Conservation (phyloP, 2,888 invertebrate genomes). For the Heliconius sara region DNA sequence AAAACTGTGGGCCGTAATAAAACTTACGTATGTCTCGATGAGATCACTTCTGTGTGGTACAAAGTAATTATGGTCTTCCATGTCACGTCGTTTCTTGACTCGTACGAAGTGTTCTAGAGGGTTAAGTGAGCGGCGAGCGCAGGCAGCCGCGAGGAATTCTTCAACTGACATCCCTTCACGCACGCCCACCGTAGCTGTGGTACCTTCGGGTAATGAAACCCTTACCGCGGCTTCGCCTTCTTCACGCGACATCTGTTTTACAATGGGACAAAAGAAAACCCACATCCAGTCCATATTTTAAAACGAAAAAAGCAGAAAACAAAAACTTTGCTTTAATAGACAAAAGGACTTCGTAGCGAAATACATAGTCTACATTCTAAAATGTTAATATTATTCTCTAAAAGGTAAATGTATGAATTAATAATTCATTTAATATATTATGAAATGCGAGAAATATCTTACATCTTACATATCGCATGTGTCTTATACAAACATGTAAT, state of each 20-base stretch:
- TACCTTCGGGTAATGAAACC: slow-evolving; percentile 94
- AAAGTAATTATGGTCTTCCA: slow-evolving; percentile 98
- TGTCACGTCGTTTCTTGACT: slow-evolving; percentile 96
- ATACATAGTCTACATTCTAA: slow-evolving; percentile 2
- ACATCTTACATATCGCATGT: not conserved
- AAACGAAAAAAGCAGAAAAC: slow-evolving; percentile 32
- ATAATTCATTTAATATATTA: not conserved
- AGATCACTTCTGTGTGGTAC: slow-evolving; percentile 97
- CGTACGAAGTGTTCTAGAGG: slow-evolving; percentile 98
- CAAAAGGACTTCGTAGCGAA: slow-evolving; percentile 37
- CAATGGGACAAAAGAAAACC: slow-evolving; percentile 40
- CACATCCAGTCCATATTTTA: slow-evolving; percentile 37
- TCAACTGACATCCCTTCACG: slow-evolving; percentile 97
- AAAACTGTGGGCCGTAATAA: not conserved
- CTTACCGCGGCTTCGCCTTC: slow-evolving; percentile 94
- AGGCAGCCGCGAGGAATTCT: slow-evolving; percentile 96
- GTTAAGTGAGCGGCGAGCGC: slow-evolving; percentile 95
- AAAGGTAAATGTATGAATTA: not conserved
- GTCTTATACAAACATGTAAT: not conserved
- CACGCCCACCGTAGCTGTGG: slow-evolving; percentile 92
- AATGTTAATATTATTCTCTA: slow-evolving; percentile 4
- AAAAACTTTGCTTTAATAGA: slow-evolving; percentile 38
- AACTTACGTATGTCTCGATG: slow-evolving; percentile 97
- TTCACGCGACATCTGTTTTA: slow-evolving; percentile 90
- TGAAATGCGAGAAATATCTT: not conserved